These are phyloP conservation scores for Poecile atricapillus DNA, from an alignment of 2,113 vertebrate species.

Conservation along the genomic window DNA sequence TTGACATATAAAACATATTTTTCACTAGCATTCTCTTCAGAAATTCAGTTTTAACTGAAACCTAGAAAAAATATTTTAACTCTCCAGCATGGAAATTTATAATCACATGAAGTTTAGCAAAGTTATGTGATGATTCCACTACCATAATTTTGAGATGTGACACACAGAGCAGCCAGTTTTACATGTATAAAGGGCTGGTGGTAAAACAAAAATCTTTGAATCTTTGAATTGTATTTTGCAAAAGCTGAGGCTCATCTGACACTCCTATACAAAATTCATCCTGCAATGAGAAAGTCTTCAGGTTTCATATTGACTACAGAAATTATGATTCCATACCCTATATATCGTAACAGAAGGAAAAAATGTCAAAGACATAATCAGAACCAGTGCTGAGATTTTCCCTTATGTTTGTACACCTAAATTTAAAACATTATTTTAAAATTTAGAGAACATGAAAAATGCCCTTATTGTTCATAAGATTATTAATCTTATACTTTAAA, in stretches of 20 bases:
- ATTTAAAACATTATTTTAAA: background rate
- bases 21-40: background rate
- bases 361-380: background rate
- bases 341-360: background rate
- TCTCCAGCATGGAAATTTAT: background rate
- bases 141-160: background rate
- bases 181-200: background rate
- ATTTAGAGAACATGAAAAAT: background rate
- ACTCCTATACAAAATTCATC: background rate
- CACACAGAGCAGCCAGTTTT: background rate
- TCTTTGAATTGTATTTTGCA: background rate
- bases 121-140: background rate
- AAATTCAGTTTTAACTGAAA: constrained; percentile 1
- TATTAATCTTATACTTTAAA: constrained; percentile 43
- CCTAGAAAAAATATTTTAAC: background rate
- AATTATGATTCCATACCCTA: background rate
- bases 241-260: background rate
- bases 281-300: background rate
- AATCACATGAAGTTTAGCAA: background rate
- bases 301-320: background rate
- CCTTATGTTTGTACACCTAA: background rate
- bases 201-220: background rate
- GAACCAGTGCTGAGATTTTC: background rate
- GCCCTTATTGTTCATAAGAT: background rate
- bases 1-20: background rate